Conservation (phyloP, 1,140 invertebrate species). For the Diorhabda elongata region DNA sequence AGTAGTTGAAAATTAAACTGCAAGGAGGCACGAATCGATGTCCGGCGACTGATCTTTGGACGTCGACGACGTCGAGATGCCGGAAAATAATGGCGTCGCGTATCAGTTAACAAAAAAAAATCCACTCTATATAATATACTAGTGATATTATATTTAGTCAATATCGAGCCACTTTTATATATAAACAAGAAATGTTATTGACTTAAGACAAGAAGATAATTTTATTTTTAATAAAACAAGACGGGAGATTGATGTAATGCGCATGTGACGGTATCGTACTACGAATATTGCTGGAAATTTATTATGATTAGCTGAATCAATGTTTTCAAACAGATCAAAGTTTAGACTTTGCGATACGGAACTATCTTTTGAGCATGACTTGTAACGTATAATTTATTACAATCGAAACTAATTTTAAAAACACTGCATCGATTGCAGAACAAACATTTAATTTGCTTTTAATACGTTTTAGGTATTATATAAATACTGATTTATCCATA, state of each 20-base stretch:
- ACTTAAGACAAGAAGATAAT: background rate
- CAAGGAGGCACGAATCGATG: conserved; percentile 1
- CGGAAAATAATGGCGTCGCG: background rate
- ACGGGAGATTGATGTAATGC: background rate
- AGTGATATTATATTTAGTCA: too few relatives aligned
- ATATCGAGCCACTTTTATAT: too few relatives aligned
- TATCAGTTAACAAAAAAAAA: too few relatives aligned
- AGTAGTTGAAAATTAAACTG: background rate
- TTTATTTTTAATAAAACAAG: background rate
- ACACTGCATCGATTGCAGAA: too few relatives aligned
- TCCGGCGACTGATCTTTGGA: background rate
- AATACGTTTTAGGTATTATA: too few relatives aligned
- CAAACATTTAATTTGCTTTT: too few relatives aligned
- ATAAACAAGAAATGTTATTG: background rate
- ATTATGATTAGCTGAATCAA: background rate
- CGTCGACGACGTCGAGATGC: background rate
- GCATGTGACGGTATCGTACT: background rate
- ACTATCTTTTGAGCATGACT: too few relatives aligned
- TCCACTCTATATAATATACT: too few relatives aligned
- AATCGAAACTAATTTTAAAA: too few relatives aligned
- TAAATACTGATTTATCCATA: too few relatives aligned
- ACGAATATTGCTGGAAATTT: background rate
- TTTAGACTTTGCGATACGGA: background rate
- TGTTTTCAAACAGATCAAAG: background rate
- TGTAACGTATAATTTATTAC: too few relatives aligned